phyloP scores from a whole-genome alignment of 2,113 vertebrate genomes.

The Tyrannus savana region DNA sequence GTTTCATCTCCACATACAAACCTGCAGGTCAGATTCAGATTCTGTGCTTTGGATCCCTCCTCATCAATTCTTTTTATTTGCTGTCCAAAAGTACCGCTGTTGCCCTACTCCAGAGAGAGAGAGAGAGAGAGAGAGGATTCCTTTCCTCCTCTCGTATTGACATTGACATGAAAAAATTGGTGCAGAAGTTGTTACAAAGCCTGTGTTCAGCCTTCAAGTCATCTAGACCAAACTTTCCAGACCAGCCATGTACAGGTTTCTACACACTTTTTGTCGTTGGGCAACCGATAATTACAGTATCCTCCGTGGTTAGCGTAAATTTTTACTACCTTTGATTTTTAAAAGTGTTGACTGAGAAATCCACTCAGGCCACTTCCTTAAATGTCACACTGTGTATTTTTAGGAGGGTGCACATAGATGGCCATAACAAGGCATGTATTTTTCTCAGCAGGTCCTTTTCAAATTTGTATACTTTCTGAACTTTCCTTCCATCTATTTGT shows the following conservation, averaged over 20 bases:
- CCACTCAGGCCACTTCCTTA: neutral
- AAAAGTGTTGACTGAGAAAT: neutral
- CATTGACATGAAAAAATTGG: neutral
- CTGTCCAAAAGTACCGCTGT: neutral
- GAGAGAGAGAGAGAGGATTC: too few relatives aligned
- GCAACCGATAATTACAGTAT: neutral
- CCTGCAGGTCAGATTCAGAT: neutral
- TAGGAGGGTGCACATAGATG: neutral
- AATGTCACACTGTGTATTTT: neutral
- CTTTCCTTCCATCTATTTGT: neutral
- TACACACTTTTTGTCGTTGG: neutral
- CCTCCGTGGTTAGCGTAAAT: neutral
- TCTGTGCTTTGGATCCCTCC: neutral
- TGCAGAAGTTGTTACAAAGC: neutral
- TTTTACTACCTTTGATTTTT: neutral
- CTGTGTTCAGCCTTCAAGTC: neutral
- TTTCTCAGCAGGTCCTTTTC: neutral
- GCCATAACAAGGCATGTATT: fast-evolving
- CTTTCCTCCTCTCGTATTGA: neutral
- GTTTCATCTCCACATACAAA: neutral
- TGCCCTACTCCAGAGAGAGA: neutral
- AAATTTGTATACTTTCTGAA: neutral
- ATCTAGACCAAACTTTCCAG: neutral
- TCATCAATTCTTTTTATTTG: neutral
- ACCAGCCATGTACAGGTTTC: fast-evolving